These are phyloP conservation scores for Sylvicola cinctus DNA, from an alignment of 2,888 invertebrate genomes.

Conservation along the genomic window DNA sequence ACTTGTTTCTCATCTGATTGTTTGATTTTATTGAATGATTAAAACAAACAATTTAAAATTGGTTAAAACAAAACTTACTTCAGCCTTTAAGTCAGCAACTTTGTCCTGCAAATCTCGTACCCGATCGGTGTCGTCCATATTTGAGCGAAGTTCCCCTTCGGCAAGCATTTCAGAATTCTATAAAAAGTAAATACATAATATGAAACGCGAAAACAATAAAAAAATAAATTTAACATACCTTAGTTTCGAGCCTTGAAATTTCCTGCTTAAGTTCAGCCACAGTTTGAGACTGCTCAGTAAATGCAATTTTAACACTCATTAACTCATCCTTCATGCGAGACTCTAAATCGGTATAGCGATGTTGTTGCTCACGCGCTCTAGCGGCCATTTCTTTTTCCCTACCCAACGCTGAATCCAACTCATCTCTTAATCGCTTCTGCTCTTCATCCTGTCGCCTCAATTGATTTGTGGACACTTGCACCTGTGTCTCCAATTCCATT, in stretches of 20 bases:
- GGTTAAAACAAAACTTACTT: constrained; percentile 65
- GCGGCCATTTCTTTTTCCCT: constrained; percentile 56
- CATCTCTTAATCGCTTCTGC: constrained; percentile 60
- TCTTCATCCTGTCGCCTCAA: constrained; percentile 84
- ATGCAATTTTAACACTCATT: constrained; percentile 83
- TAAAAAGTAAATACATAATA: constrained; percentile 8
- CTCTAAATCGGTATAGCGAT: constrained; percentile 34
- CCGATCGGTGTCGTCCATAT: constrained; percentile 65
- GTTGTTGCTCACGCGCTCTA: constrained; percentile 64
- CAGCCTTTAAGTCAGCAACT: constrained; percentile 80
- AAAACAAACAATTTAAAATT: too few relatives aligned
- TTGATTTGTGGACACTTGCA: constrained; percentile 76
- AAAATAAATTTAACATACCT: constrained; percentile 30
- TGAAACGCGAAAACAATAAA: neutral
- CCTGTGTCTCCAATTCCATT: constrained; percentile 94
- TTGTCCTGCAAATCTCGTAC: constrained; percentile 82
- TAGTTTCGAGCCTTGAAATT: constrained; percentile 80
- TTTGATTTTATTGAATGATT: too few relatives aligned
- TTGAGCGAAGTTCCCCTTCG: constrained; percentile 74
- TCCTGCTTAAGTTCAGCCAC: constrained; percentile 86
- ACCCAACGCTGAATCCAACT: constrained; percentile 49
- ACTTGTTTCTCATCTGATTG: too few relatives aligned
- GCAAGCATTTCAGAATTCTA: constrained; percentile 91
- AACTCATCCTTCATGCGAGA: constrained; percentile 58
- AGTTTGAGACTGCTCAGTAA: constrained; percentile 84